phyloP scores from a whole-genome alignment of 2,888 invertebrate genomes.

The Tetragnatha montana region DNA sequence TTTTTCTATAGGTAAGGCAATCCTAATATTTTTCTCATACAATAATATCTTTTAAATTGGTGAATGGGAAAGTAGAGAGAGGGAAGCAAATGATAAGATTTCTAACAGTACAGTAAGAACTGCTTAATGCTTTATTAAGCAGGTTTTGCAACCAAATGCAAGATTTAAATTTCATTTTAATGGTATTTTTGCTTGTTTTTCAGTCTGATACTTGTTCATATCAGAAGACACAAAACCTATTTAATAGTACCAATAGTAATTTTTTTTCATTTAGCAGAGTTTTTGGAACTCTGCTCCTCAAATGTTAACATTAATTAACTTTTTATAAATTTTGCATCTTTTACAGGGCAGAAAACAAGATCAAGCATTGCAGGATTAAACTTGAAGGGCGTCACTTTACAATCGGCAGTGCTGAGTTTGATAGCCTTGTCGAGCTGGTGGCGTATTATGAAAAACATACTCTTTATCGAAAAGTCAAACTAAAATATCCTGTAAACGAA shows the following conservation, averaged over 20 bases:
- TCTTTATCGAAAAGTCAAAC: constrained; percentile 91
- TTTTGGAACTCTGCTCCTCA: too few relatives aligned
- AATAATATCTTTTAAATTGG: neutral
- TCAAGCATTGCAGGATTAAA: constrained; percentile 97
- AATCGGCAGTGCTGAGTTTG: constrained; percentile 94
- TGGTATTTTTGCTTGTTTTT: too few relatives aligned
- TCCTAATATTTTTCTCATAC: neutral
- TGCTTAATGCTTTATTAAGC: too few relatives aligned
- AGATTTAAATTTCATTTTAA: neutral
- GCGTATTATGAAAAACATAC: constrained; percentile 93
- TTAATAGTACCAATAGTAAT: too few relatives aligned
- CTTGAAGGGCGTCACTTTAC: constrained; percentile 92
- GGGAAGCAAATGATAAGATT: neutral
- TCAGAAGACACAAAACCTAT: too few relatives aligned
- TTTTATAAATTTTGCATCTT: too few relatives aligned
- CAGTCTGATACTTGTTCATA: too few relatives aligned
- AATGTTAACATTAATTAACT: too few relatives aligned
- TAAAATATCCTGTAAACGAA: constrained; percentile 89
- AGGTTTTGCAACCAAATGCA: neutral
- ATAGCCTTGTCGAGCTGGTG: constrained; percentile 95
- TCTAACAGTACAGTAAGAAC: too few relatives aligned
- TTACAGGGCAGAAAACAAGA: constrained; percentile 90
- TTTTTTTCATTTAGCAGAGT: too few relatives aligned
- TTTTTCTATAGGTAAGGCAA: too few relatives aligned
- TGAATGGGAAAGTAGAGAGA: neutral